Conservation (phyloP, 2,797 vertebrate genomes). For the Lepus townsendii region DNA sequence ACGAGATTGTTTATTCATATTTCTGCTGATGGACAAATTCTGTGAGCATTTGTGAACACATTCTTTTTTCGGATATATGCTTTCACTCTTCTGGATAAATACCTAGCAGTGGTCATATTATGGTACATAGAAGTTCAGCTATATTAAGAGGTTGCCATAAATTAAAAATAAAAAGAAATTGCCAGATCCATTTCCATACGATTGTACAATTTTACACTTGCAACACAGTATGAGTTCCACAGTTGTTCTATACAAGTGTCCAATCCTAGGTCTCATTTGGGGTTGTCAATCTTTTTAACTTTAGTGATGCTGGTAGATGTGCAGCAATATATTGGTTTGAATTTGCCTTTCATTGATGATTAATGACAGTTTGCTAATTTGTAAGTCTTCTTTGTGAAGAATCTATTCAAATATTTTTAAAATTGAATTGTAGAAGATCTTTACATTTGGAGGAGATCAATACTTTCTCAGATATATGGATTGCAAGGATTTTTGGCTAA, state of each 20-base stretch:
- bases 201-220: constrained; percentile 28
- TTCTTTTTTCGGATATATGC: constrained; percentile 37
- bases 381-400: constrained; percentile 54
- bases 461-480: background rate
- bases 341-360: constrained; percentile 37
- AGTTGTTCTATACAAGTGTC: background rate
- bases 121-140: constrained; percentile 12
- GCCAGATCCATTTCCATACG: background rate
- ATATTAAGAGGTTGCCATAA: background rate
- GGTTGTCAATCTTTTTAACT: constrained; percentile 15
- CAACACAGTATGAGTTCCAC: constrained; percentile 32
- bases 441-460: background rate
- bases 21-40: constrained; percentile 32
- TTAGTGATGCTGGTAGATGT: background rate
- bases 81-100: constrained; percentile 47
- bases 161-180: background rate
- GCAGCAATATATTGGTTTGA: constrained; percentile 28
- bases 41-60: constrained; percentile 2
- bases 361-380: constrained; percentile 38
- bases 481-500: constrained; percentile 33
- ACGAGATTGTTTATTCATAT: background rate
- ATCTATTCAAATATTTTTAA: constrained; percentile 49
- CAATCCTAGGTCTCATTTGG: background rate
- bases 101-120: background rate
- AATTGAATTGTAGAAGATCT: background rate